These are phyloP conservation scores for Nysson spinosus DNA, from an alignment of 2,888 invertebrate species.

Conservation along the genomic window DNA sequence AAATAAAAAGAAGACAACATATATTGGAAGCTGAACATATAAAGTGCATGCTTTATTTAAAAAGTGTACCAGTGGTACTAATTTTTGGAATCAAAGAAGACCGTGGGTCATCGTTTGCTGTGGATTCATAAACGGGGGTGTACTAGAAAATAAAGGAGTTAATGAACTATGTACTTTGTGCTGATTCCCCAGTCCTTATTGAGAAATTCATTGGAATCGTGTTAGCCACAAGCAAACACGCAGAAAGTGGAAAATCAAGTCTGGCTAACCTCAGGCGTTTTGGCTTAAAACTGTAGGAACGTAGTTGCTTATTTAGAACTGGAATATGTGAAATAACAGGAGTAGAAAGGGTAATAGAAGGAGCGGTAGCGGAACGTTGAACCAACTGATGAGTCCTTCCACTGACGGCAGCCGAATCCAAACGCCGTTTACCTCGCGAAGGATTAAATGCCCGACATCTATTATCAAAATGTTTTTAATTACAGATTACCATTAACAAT, in stretches of 20 bases:
- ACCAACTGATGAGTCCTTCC: conserved; percentile 69
- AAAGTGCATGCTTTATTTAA: conserved; percentile 2
- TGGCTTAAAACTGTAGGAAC: conserved; percentile 75
- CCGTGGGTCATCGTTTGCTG: not conserved
- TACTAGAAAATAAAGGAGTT: conserved; percentile 14
- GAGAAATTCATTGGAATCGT: conserved; percentile 32
- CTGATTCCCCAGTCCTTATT: conserved; percentile 20
- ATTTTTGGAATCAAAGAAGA: not conserved
- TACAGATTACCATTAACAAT: conserved; percentile 36
- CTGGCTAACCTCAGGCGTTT: conserved; percentile 75
- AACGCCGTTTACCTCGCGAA: conserved; percentile 70
- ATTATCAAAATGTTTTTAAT: conserved; percentile 60
- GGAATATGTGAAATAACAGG: conserved; percentile 69
- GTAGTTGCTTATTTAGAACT: conserved; percentile 72
- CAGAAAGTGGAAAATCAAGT: conserved; percentile 63
- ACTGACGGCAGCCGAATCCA: conserved; percentile 62
- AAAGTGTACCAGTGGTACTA: not conserved
- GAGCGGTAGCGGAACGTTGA: conserved; percentile 72
- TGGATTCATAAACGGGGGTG: not conserved
- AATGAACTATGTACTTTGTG: conserved; percentile 27
- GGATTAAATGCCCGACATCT: conserved; percentile 76
- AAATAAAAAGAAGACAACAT: too few species aligned
- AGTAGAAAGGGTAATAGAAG: conserved; percentile 69
- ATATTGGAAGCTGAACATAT: too few species aligned
- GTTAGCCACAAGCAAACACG: conserved; percentile 65